Base-by-base conservation (phyloP, 2,113 vertebrate species). In the Pachycephala philippinensis region DNA sequence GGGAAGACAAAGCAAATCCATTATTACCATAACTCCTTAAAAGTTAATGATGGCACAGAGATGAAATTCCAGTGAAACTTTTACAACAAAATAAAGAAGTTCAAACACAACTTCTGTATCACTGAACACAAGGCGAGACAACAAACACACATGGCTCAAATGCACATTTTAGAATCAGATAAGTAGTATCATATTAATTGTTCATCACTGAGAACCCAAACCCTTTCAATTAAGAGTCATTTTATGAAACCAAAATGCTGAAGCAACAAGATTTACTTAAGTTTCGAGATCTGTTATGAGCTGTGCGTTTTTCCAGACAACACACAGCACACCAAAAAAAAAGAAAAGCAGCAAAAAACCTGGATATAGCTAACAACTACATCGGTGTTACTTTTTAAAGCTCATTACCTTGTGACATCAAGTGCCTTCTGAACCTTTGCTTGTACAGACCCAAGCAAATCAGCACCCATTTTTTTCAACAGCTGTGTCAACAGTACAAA, bases 381-480 rank as follows among this genome's bases (percentile, higher is more conserved):
- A 7, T 31, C 16, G 11, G 0, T 33, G n/a, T 20, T 49, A 42
- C 22, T 33, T 68, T 28, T 47, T 6, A 56, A 42, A 93, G 93
- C 69, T 63, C 23, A 61, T 97, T 98, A 99, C 99, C 99, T 99
- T 81, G 99, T 99, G 95, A 99, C 87, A 95, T 99, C 99, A 64
- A 99, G 98, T 28, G 99, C 99, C 97, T 98, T 99, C 97, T 99
- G 99, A 93, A 99, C 99, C 98, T 99, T 99, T 96, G 99, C 99
- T 97, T 99, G 99, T 50, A 99, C 99, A 17, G 99, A 99, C 39
- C 99, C 99, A 89, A 99, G 98, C 95, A 99, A 98, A 97, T 99
- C 99, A 6, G 99, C 99, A 65, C 99, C 99, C 99, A 99, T 99
- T 98, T 99, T 99, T 98, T 99, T 99, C 93, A 99, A 97, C 31